Evolutionary conservation across 2,888 invertebrate species (phyloP).

Genomic region (Timema podura): DNA sequence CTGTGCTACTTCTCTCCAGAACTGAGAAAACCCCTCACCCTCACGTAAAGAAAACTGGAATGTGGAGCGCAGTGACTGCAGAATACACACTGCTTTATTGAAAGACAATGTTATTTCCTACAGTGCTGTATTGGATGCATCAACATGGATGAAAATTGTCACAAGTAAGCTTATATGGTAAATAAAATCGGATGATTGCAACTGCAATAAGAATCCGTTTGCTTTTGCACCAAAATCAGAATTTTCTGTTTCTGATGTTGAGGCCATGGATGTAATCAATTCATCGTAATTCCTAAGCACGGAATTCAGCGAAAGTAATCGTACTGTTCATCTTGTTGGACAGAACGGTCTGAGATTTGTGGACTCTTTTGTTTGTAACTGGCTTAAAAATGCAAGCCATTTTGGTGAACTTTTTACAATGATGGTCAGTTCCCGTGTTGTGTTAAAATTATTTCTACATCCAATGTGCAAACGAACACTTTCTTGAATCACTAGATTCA

Average conservation of each 20-base stretch:
- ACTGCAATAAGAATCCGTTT: not conserved
- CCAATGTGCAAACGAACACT: not conserved
- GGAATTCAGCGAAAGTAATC: not conserved
- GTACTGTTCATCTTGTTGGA: not conserved
- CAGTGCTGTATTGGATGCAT: slow-evolving; percentile 1
- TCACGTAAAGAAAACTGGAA: not conserved
- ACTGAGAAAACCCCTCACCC: not conserved
- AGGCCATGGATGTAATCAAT: not conserved
- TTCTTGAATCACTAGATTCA: not conserved
- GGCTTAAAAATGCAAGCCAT: no score
- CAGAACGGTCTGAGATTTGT: no score
- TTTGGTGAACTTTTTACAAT: not conserved
- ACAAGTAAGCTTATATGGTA: not conserved
- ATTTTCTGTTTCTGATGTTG: not conserved
- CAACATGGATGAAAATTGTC: not conserved
- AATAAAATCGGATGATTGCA: slow-evolving; percentile 4
- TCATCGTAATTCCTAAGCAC: not conserved
- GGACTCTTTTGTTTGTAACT: no score
- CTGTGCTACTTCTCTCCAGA: not conserved
- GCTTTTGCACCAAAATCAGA: not conserved
- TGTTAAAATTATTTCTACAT: not conserved
- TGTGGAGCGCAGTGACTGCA: not conserved
- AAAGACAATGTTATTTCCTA: not conserved
- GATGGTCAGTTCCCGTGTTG: not conserved
- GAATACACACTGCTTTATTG: not conserved